Percentiles rank a stretch among this genome's conserved stretches.
These are phyloP conservation scores for Agrochola lychnidis DNA, from an alignment of 2,888 invertebrate genomes.

Conservation along the genomic window DNA sequence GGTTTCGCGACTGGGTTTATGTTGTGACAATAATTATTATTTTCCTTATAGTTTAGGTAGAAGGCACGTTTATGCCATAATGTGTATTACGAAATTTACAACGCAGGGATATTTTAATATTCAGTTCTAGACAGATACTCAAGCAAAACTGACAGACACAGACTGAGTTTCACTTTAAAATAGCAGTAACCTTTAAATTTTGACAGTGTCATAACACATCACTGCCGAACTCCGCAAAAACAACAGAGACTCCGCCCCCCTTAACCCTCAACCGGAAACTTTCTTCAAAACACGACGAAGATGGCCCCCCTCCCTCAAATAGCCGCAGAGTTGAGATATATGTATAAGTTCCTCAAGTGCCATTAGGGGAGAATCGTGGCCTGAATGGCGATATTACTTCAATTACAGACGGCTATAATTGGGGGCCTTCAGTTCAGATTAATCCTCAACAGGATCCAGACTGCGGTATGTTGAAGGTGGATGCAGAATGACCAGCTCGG, in stretches of 20 bases:
- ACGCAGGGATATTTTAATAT: background rate
- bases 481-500: conserved; percentile 9
- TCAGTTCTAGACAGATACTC: no score
- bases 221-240: conserved; percentile 20
- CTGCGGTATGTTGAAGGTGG: background rate
- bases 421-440: conserved; percentile 53
- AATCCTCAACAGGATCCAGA: conserved; percentile 47
- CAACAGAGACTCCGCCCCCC: conserved; percentile 9
- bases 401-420: conserved; percentile 62
- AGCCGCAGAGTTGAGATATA: conserved; percentile 56
- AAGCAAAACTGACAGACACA: background rate
- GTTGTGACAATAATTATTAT: no score
- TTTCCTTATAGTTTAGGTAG: no score
- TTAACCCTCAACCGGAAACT: conserved; percentile 32
- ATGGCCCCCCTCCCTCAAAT: conserved; percentile 23
- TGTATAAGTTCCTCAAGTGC: conserved; percentile 59
- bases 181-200: background rate
- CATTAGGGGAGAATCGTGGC: conserved; percentile 56
- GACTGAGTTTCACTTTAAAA: background rate
- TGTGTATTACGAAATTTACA: no score
- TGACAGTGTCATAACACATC: conserved; percentile 2
- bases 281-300: conserved; percentile 39
- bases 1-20: background rate
- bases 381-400: conserved; percentile 60
- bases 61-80: background rate